Conservation (phyloP, 2,888 invertebrate species). For the Scaptomyza reducta region DNA sequence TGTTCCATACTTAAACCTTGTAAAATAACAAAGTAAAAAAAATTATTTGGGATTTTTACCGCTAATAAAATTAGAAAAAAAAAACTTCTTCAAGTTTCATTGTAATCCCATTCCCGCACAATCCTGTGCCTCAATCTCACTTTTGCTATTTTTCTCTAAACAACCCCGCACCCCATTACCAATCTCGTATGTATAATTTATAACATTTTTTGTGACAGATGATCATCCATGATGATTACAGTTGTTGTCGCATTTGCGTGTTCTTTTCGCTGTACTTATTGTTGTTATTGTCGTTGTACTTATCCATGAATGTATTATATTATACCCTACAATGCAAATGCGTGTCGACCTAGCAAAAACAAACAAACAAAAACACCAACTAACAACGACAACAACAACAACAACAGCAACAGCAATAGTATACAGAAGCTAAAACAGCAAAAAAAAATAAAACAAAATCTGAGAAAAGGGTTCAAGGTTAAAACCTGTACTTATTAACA, state of each 20-base stretch:
- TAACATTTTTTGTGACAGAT: slow-evolving; percentile 82
- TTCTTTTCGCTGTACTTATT: slow-evolving; percentile 41
- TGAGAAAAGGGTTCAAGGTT: slow-evolving; percentile 77
- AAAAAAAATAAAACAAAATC: slow-evolving; percentile 16
- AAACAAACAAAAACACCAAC: not conserved
- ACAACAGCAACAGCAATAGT: slow-evolving; percentile 25
- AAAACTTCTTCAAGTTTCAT: too few relatives aligned
- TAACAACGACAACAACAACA: slow-evolving; percentile 17
- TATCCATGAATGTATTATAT: slow-evolving; percentile 78
- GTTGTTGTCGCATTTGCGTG: slow-evolving; percentile 53
- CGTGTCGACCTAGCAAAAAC: slow-evolving; percentile 38
- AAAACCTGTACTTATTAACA: slow-evolving; percentile 76
- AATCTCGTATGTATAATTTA: slow-evolving; percentile 80
- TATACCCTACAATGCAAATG: slow-evolving; percentile 75
- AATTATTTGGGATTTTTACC: too few relatives aligned
- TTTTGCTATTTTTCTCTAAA: too few relatives aligned
- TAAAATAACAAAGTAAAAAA: too few relatives aligned
- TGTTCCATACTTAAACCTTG: too few relatives aligned
- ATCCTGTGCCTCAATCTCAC: too few relatives aligned
- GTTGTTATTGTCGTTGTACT: slow-evolving; percentile 45
- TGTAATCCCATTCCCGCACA: too few relatives aligned
- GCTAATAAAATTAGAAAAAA: too few relatives aligned
- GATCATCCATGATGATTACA: slow-evolving; percentile 57
- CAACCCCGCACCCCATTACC: too few relatives aligned
- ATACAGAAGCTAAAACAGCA: slow-evolving; percentile 30